phyloP scores from a whole-genome alignment of 64 coral and sea anemone genomes.

The Anthopleura sola region DNA sequence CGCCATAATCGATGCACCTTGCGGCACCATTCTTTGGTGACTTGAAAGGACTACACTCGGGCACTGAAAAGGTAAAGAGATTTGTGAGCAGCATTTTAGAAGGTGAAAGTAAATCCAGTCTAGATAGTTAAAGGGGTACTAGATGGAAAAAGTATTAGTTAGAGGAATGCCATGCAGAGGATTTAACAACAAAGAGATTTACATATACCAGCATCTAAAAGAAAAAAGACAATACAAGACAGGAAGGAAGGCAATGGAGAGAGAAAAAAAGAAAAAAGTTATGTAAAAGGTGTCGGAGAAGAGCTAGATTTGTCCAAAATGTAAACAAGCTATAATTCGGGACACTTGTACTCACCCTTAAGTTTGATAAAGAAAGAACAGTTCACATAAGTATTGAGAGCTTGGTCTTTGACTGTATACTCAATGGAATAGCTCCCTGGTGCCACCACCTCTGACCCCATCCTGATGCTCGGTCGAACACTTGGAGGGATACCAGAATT shows the following conservation, averaged over 20 bases:
- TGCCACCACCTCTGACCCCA: not conserved
- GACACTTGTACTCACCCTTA: conserved; percentile 22
- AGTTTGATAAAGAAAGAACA: conserved; percentile 41
- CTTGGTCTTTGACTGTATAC: not conserved
- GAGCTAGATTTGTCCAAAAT: no score
- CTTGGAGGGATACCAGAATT: conserved; percentile 26
- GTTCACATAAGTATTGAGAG: not conserved
- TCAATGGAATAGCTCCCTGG: not conserved
- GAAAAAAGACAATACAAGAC: no score
- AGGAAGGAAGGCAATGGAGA: no score
- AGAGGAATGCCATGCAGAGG: no score
- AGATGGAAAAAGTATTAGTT: no score
- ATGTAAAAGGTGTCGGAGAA: no score
- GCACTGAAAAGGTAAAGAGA: conserved; percentile 22
- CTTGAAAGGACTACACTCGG: conserved; percentile 13
- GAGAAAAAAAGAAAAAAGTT: no score
- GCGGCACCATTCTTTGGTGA: conserved; percentile 44
- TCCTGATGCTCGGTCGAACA: not conserved
- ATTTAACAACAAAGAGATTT: no score
- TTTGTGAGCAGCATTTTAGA: not conserved
- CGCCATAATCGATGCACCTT: not conserved
- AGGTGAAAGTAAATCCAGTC: not conserved
- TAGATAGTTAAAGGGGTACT: no score
- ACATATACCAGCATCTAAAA: no score
- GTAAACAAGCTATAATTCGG: no score